Base-by-base conservation (phyloP, 2,888 invertebrate genomes). In the Drosophila tripunctata region DNA sequence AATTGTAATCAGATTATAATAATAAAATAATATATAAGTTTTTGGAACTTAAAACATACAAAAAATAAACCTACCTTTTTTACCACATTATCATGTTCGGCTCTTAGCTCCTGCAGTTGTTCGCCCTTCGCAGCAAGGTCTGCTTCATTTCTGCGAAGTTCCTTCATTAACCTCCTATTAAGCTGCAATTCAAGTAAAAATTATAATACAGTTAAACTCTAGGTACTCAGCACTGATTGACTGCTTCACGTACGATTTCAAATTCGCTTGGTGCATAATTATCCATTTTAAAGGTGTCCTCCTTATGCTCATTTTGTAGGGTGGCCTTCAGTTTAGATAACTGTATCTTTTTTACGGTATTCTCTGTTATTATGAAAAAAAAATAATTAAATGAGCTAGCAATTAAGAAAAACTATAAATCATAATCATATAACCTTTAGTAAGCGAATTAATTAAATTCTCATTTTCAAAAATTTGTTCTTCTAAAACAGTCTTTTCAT, bases 401-500 rank as follows among this genome's bases (percentile, higher is more conserved):
- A n/a, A n/a, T n/a, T n/a, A n/a, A 3, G n/a, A 4, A 19, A 22
- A 30, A 30, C 14, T 4, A 14, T 4, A 19, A 4, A 17, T 10
- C 0, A 1, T n/a, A 10, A 4, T 14, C 8, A 10, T 54, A 83
- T n/a, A n/a, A n/a, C 83, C 78, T 51, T 43, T 65, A 10, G 10
- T 51, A 0, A 84, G 54, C 1, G 63, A 35, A 8, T 62, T 50
- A 0, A 85, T 75, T 0, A 54, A 71, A 3, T 87, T 83, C 21
- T 90, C 89, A 57, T 85, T 83, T 45, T 89, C 87, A 38, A 83
- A 75, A 1, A 90, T 70, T 69, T 91, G 88, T 7, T 88, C 74
- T 60, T 91, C 91, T 0, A 91, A 50, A 0, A 88, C 58, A 4
- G 73, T 80, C 27, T 88, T 90, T 17, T 91, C 91, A 70, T 91